Percentiles rank a stretch among this genome's conserved stretches.
Conservation (phyloP, 2,113 vertebrate species). For the Chionis minor region DNA sequence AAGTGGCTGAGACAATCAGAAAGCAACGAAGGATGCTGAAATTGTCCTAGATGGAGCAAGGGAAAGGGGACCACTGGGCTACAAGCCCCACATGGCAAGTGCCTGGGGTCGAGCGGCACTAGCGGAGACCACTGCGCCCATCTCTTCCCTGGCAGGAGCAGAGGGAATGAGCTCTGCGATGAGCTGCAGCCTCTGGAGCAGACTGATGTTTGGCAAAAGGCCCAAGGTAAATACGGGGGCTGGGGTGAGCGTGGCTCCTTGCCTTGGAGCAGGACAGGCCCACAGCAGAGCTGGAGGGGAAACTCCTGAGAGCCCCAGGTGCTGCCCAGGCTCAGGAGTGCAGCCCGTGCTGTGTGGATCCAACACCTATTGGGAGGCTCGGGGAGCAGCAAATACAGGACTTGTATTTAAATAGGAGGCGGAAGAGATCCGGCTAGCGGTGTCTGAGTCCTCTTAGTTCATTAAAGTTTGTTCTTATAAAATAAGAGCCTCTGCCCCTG, state of each 20-base stretch:
- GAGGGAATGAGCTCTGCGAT: neutral
- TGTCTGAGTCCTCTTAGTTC: neutral
- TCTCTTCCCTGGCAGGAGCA: neutral
- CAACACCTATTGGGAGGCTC: rapidly evolving
- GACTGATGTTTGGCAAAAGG: rapidly evolving
- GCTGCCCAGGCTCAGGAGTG: neutral
- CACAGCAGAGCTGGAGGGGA: rapidly evolving
- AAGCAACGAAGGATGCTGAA: neutral
- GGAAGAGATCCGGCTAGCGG: neutral
- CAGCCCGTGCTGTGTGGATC: rapidly evolving
- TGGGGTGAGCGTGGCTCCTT: neutral
- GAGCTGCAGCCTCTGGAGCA: neutral
- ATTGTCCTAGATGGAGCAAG: neutral
- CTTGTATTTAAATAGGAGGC: neutral
- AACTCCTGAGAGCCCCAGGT: neutral
- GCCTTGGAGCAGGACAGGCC: neutral
- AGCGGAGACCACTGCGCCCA: neutral
- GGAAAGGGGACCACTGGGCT: neutral
- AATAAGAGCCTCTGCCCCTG: neutral
- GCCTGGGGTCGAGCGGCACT: rapidly evolving
- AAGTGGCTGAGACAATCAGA: conserved; percentile 41
- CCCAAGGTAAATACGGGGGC: neutral
- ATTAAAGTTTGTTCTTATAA: neutral
- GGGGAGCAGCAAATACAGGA: rapidly evolving
- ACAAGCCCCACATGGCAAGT: rapidly evolving